Evolutionary conservation across 2,888 invertebrate genomes (phyloP), one percentile per base, ranked within the genome.

Genomic region (Perizoma flavofasciatum): DNA sequence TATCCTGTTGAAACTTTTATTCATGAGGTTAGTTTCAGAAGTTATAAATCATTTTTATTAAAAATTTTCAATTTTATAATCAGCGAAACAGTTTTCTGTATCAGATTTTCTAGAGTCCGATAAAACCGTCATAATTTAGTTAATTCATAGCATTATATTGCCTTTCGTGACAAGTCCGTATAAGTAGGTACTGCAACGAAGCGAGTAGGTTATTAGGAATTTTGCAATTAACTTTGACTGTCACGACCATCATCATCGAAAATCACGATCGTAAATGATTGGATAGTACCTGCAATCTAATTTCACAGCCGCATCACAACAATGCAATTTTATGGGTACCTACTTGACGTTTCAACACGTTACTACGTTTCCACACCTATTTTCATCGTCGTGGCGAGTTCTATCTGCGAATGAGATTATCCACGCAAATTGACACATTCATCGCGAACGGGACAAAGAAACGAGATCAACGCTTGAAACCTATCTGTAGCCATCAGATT

Each of bases 201-300:
- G 39, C 34, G 40, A 48, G 52, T 46, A 22, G 39, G 58, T 55
- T 58, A 59, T 55, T 62, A 58, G 34, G 46, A 52, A 67, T 63
- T 65, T 63, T 55, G 58, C 52, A 56, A 55, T 65, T 65, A 67
- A 56, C 58, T 59, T 57, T 43, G 77, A 68, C 76, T 79, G 80
- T 83, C 86, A 85, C 86, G 83, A 86, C 78, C 72, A 71, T 80
- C 81, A 84, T 86, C 82, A 82, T 81, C 73, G 73, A 78, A 82
- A 82, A 88, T 87, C 86, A 86, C 84, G 84, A 84, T 83, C 75
- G 75, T 78, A 59, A 80, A 85, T 88, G 82, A 85, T 84, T 81
- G 82, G 82, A 83, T 78, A 79, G 80, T 81, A 74, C 80, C 37
- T 51, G 86, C 88, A 88, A 89, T 87, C 84, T 83, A 86, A 89